A percentile compares a stretch with the other conserved stretches of the same genome.
These are phyloP conservation scores for Pterocles orientalis DNA, from an alignment of 2,113 vertebrate genomes.

Conservation along the genomic window DNA sequence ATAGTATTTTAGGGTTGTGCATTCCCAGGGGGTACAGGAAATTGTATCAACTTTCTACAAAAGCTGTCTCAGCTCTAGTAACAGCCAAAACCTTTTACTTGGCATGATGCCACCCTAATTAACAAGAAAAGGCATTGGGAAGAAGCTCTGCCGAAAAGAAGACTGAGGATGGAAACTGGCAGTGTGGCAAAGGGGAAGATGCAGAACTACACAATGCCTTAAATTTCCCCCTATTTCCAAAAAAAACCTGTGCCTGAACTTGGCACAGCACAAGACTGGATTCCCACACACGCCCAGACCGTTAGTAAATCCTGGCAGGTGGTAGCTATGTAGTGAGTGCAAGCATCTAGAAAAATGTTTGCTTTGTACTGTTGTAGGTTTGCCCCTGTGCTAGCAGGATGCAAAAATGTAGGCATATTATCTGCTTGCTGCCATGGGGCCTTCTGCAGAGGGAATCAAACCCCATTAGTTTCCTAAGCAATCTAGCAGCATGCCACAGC, in stretches of 20 bases:
- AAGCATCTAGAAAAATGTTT: neutral
- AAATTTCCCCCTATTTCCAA: neutral
- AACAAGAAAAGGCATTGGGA: neutral
- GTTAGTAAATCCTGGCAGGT: neutral
- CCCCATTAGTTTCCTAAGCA: neutral
- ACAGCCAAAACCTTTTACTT: constrained; percentile 27
- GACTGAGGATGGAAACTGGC: neutral
- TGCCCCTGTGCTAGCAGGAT: neutral
- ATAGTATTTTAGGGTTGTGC: constrained; percentile 8
- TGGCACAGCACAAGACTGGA: neutral
- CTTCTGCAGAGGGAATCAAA: neutral
- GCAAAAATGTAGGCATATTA: neutral
- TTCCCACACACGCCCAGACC: neutral
- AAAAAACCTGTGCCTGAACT: neutral
- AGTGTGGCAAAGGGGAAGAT: neutral
- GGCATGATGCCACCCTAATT: neutral
- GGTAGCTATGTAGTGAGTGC: neutral
- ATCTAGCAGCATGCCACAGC: neutral
- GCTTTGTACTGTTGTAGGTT: neutral
- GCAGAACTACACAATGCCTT: neutral
- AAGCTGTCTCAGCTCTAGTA: constrained; percentile 8
- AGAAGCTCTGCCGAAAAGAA: neutral
- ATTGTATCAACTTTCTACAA: constrained; percentile 26
- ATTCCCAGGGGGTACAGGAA: neutral
- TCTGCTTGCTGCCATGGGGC: neutral